phyloP scores from a whole-genome alignment of 2,113 vertebrate genomes.

The Phaetusa simplex region DNA sequence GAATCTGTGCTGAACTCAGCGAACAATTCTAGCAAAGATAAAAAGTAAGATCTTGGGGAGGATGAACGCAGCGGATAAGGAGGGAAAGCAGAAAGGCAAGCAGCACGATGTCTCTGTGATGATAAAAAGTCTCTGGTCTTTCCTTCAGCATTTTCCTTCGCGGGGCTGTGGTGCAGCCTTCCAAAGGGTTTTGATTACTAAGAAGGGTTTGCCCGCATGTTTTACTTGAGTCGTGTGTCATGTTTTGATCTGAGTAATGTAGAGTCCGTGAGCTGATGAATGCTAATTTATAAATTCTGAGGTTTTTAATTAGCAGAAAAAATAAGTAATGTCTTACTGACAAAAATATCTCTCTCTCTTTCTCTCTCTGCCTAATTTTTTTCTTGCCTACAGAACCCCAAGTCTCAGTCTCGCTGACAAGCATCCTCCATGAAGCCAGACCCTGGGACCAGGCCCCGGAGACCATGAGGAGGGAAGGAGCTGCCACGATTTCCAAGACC shows the following conservation, averaged over 20 bases:
- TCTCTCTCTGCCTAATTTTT: fast-evolving
- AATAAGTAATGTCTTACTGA: not conserved
- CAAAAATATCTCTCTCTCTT: not conserved
- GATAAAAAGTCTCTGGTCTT: not conserved
- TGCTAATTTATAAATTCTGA: not conserved
- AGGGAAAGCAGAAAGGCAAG: not conserved
- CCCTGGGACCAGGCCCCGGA: not conserved
- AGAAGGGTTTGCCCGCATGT: not conserved
- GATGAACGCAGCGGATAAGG: not conserved
- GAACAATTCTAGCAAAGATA: not conserved
- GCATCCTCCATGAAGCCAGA: too few relatives aligned
- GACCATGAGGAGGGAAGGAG: not conserved
- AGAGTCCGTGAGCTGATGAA: not conserved
- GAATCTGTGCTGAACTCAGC: not conserved
- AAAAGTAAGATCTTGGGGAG: not conserved
- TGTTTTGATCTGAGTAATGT: not conserved
- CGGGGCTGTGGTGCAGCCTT: not conserved
- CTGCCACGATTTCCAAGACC: fast-evolving
- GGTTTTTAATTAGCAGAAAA: not conserved
- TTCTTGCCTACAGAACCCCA: not conserved
- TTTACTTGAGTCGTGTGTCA: fast-evolving
- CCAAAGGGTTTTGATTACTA: not conserved
- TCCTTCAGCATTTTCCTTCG: not conserved
- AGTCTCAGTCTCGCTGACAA: fast-evolving
- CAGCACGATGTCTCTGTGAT: not conserved